phyloP scores from a whole-genome alignment of 2,888 invertebrate genomes.

The Hypomecis atomaria region DNA sequence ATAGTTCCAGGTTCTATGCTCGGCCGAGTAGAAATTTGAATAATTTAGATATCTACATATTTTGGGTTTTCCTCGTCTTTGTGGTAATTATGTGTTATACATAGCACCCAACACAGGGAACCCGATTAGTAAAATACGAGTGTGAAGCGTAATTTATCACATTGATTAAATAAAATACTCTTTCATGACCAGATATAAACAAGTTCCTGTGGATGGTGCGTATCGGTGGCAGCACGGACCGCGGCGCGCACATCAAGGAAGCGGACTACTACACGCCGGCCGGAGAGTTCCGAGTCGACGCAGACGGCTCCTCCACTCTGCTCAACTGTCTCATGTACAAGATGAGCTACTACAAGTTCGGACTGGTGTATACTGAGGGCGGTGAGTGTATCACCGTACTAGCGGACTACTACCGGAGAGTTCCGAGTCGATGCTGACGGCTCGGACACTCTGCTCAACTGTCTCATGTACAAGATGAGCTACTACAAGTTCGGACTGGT shows the following conservation, averaged over 20 bases:
- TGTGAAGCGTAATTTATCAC: too few species aligned
- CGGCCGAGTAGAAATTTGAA: too few species aligned
- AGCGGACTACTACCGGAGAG: too few species aligned
- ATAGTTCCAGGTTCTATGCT: too few species aligned
- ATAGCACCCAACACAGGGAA: too few species aligned
- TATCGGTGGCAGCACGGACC: conserved; percentile 97
- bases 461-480: not conserved
- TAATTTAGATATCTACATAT: too few species aligned
- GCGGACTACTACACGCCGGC: conserved; percentile 97
- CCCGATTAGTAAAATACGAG: too few species aligned
- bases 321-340: conserved; percentile 99
- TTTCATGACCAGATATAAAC: conserved; percentile 92
- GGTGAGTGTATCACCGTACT: conserved; percentile 71
- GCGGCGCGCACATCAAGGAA: conserved; percentile 97
- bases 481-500: too few species aligned
- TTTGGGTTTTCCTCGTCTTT: too few species aligned
- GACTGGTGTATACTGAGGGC: conserved; percentile 97
- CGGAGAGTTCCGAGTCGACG: conserved; percentile 98
- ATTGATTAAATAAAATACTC: not conserved
- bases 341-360: conserved; percentile 99
- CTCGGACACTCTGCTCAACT: too few species aligned
- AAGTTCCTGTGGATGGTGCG: conserved; percentile 99
- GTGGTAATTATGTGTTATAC: too few species aligned
- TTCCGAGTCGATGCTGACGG: too few species aligned
- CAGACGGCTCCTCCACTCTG: conserved; percentile 95